Evolutionary conservation across 30 jellyfish, hydroid and myxozoan species (phyloP).

Genomic region (Aurelia aurita complex sp. Pacific): DNA sequence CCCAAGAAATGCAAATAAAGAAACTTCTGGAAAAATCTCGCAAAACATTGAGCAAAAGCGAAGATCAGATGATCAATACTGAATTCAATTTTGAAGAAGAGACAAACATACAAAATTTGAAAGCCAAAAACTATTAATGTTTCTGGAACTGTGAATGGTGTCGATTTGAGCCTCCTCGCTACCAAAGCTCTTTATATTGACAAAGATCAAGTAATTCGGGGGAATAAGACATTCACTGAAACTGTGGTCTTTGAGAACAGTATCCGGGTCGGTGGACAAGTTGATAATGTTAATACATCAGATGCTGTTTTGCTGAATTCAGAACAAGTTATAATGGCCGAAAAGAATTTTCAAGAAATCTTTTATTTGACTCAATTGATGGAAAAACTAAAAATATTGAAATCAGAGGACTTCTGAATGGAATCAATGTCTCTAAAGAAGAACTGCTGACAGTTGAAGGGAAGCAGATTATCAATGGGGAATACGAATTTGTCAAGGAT

Average conservation of each 20-base stretch:
- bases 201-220: conserved; percentile 53
- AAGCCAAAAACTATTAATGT: conserved; percentile 22
- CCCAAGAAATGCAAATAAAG: conserved; percentile 15
- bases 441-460: conserved; percentile 45
- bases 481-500: conserved; percentile 16
- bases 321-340: conserved; percentile 55
- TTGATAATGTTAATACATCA: conserved; percentile 70
- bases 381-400: conserved; percentile 11
- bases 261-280: conserved; percentile 54
- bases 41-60: conserved; percentile 30
- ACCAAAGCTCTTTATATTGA: conserved; percentile 62
- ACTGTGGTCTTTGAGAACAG: conserved; percentile 2
- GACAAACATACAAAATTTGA: background rate
- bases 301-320: conserved; percentile 54
- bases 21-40: conserved; percentile 13
- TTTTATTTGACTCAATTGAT: conserved; percentile 13
- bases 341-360: conserved; percentile 29
- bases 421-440: conserved; percentile 32
- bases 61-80: conserved; percentile 55
- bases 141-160: conserved; percentile 64
- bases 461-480: conserved; percentile 34
- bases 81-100: conserved; percentile 24
- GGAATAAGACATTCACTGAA: conserved; percentile 56
- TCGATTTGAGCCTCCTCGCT: conserved; percentile 43
- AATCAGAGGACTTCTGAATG: conserved; percentile 71